Percentiles rank a stretch among this genome's conserved stretches.
phyloP scores from a whole-genome alignment of 2,113 vertebrate genomes.

The Cephalophus harveyi region DNA sequence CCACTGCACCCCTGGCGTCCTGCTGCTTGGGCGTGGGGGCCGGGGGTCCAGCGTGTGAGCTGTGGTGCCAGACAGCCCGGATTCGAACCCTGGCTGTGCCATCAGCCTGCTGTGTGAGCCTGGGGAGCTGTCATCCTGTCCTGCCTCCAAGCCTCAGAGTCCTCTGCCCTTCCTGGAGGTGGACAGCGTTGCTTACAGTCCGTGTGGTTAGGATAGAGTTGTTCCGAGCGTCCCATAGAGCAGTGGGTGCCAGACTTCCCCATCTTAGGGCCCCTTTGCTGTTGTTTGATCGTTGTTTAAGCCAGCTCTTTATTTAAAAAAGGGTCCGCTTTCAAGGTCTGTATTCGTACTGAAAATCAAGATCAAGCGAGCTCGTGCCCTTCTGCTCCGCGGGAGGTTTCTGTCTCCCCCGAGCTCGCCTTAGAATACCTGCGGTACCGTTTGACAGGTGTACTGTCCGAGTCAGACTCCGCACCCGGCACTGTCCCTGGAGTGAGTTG shows the following conservation, averaged over 20 bases:
- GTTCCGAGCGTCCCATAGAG: neutral
- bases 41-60: accelerated
- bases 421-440: neutral
- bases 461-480: neutral
- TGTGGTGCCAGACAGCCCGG: neutral
- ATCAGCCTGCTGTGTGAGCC: neutral
- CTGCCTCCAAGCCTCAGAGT: neutral
- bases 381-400: neutral
- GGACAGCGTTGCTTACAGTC: neutral
- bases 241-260: neutral
- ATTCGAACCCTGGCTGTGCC: neutral
- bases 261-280: neutral
- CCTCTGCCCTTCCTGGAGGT: neutral
- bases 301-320: neutral
- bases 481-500: neutral
- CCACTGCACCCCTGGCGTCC: neutral
- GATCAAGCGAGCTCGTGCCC: neutral
- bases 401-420: accelerated
- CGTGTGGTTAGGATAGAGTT: neutral
- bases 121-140: neutral
- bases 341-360: neutral
- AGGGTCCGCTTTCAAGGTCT: neutral
- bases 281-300: neutral
- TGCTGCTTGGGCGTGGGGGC: accelerated
- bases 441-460: neutral